Conservation (phyloP, 53 echinoderm and acorn worm genomes). For the Apostichopus leukothele region DNA sequence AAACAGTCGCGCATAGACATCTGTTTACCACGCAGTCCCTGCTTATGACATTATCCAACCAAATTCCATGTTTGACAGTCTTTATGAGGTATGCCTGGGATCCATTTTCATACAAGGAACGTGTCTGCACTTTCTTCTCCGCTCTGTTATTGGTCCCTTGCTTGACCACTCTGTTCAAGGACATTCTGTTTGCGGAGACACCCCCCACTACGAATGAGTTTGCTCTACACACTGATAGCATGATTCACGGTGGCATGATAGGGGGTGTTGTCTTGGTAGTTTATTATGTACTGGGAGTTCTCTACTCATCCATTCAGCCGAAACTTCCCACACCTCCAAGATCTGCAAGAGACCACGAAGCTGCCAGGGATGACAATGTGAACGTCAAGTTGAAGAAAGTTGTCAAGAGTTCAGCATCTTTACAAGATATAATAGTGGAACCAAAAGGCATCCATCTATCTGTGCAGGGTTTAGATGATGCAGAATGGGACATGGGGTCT, state of each 20-base stretch:
- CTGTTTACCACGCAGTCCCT: conserved; percentile 53
- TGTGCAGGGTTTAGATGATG: background rate
- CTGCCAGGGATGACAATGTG: conserved; percentile 4
- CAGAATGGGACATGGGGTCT: conserved; percentile 16
- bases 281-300: conserved; percentile 45
- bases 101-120: conserved; percentile 41
- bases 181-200: background rate
- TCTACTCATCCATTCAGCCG: conserved; percentile 43
- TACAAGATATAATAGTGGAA: background rate
- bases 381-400: conserved; percentile 22
- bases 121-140: conserved; percentile 48
- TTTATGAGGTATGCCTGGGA: conserved; percentile 26
- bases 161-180: conserved; percentile 16
- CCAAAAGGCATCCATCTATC: background rate
- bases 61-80: conserved; percentile 52
- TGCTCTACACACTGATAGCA: conserved; percentile 38
- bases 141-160: conserved; percentile 20
- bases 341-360: background rate
- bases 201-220: conserved; percentile 1
- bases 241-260: conserved; percentile 55
- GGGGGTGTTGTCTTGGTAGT: conserved; percentile 49
- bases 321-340: conserved; percentile 27
- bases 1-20: conserved; percentile 45
- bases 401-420: background rate
- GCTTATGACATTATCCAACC: conserved; percentile 27